These are phyloP conservation scores for Axis porcinus DNA, from an alignment of 2,113 vertebrate species.

Conservation along the genomic window DNA sequence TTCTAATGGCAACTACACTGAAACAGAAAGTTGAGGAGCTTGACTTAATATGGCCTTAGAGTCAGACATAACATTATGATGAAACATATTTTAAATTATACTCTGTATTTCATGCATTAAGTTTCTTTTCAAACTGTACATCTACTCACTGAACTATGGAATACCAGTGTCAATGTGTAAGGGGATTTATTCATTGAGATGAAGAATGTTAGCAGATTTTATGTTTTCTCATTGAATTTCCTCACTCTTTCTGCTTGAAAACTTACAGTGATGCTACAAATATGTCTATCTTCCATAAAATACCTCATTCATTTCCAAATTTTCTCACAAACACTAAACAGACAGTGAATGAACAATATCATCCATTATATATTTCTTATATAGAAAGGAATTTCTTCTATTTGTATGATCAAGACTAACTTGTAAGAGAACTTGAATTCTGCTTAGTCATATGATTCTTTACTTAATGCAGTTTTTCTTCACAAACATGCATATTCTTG, in stretches of 20 bases:
- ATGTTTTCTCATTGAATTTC: not conserved
- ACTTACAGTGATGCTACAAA: not conserved
- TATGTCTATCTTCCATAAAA: not conserved
- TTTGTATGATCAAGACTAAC: not conserved
- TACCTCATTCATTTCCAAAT: not conserved
- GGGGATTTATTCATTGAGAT: not conserved
- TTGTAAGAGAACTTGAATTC: not conserved
- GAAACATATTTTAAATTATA: not conserved
- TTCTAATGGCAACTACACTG: not conserved
- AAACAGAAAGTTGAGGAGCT: not conserved
- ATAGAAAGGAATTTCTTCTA: not conserved
- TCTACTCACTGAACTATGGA: not conserved
- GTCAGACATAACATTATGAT: not conserved
- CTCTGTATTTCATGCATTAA: not conserved
- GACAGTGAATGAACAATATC: not conserved
- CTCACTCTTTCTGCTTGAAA: not conserved
- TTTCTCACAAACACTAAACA: not conserved
- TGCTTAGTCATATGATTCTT: not conserved
- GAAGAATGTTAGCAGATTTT: not conserved
- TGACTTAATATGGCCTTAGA: not conserved
- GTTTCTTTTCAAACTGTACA: not conserved
- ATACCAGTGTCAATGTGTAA: not conserved
- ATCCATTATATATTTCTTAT: not conserved
- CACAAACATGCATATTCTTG: not conserved
- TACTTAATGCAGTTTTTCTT: not conserved